Evolutionary conservation across 2,888 invertebrate species (phyloP).

Genomic region (Megaustenia siamemsis): DNA sequence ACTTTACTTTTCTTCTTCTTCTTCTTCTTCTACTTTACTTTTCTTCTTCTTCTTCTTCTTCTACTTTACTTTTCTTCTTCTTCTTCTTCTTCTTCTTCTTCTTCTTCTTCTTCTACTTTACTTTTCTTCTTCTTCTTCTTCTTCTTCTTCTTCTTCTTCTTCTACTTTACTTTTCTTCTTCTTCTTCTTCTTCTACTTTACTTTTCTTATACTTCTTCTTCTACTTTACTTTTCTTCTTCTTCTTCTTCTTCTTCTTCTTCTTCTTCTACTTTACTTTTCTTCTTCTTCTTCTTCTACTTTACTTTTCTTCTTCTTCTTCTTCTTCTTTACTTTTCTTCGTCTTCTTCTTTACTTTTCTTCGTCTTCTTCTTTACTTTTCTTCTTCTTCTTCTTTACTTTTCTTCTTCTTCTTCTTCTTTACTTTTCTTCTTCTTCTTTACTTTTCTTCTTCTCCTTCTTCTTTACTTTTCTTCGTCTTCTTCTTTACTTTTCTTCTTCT

Average conservation of each 20-base stretch:
- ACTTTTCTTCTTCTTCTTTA: too few species aligned
- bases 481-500: too few species aligned
- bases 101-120: too few species aligned
- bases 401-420: not conserved
- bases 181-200: too few species aligned
- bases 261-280: not conserved
- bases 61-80: too few species aligned
- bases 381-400: not conserved
- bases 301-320: not conserved
- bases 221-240: not conserved
- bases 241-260: not conserved
- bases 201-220: too few species aligned
- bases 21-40: too few species aligned
- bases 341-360: too few species aligned
- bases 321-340: too few species aligned
- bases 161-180: not conserved
- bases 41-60: not conserved
- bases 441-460: not conserved
- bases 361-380: too few species aligned
- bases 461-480: not conserved
- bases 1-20: conserved; percentile 17
- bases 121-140: not conserved
- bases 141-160: not conserved
- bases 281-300: not conserved
- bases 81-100: too few species aligned